Percentiles rank a stretch among this genome's conserved stretches.
phyloP scores from a whole-genome alignment of 2,888 invertebrate genomes.

The Acrocyrtus sp. region DNA sequence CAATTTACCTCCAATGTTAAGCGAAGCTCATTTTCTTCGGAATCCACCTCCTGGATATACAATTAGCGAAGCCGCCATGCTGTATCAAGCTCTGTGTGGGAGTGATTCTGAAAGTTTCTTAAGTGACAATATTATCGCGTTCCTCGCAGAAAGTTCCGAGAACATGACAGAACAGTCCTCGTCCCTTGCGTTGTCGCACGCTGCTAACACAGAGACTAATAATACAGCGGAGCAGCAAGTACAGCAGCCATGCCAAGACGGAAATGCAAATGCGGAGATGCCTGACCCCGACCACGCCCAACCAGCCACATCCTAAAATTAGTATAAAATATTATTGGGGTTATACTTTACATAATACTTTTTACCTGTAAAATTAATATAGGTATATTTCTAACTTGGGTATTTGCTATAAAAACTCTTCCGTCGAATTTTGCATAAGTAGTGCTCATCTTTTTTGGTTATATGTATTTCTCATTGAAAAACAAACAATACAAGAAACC shows the following conservation, averaged over 20 bases:
- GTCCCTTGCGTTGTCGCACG: too few relatives aligned
- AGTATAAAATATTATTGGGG: too few relatives aligned
- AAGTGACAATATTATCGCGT: conserved; percentile 21
- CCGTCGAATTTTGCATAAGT: too few relatives aligned
- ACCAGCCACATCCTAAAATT: background rate
- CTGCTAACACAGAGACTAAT: background rate
- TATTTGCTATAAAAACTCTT: too few relatives aligned
- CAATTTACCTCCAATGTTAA: conserved; percentile 31
- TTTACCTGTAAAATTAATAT: too few relatives aligned
- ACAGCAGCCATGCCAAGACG: background rate
- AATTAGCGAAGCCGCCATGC: conserved; percentile 33
- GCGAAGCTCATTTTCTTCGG: conserved; percentile 20
- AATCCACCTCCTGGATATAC: conserved; percentile 34
- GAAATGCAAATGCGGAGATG: background rate
- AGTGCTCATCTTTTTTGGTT: too few relatives aligned
- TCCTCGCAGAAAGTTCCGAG: conserved; percentile 25
- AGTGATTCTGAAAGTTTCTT: conserved; percentile 27
- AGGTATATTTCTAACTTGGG: too few relatives aligned
- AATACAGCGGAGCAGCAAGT: background rate
- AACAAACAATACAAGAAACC: too few relatives aligned
- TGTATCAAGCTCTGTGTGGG: conserved; percentile 40
- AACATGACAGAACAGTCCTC: conserved; percentile 22
- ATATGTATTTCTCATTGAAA: too few relatives aligned
- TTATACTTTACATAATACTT: too few relatives aligned
- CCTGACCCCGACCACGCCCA: background rate